Percentiles rank a stretch among this genome's conserved stretches.
phyloP scores from a whole-genome alignment of 1,140 invertebrate genomes.

The Drosophila sulfurigaster region DNA sequence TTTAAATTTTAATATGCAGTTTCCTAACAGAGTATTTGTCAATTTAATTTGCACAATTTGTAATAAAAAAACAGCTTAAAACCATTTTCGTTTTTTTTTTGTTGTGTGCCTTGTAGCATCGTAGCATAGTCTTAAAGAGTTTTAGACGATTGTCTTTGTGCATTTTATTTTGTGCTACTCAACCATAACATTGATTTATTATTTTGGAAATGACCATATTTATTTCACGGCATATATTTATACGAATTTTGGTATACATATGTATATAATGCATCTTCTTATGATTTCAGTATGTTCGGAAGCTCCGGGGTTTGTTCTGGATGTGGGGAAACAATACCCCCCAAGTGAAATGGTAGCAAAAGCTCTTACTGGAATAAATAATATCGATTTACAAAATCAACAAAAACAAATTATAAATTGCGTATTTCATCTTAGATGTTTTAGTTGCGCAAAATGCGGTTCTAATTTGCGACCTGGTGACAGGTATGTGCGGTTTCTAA shows the following conservation, averaged over 20 bases:
- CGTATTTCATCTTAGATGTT: constrained; percentile 97
- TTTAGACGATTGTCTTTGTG: too few relatives aligned
- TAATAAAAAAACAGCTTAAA: too few relatives aligned
- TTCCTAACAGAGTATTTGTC: too few relatives aligned
- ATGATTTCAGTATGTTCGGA: constrained; percentile 93
- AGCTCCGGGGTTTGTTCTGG: constrained; percentile 93
- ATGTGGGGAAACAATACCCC: constrained; percentile 95
- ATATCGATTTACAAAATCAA: constrained; percentile 85
- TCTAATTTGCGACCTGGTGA: constrained; percentile 94
- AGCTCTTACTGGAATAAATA: constrained; percentile 86
- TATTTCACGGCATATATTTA: too few relatives aligned
- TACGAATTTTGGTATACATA: not conserved
- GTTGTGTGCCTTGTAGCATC: too few relatives aligned
- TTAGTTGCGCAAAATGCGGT: constrained; percentile 96
- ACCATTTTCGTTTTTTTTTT: too few relatives aligned
- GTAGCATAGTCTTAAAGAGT: too few relatives aligned
- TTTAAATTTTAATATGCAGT: too few relatives aligned
- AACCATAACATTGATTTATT: too few relatives aligned
- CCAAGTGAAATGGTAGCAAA: constrained; percentile 96
- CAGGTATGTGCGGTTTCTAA: constrained; percentile 86
- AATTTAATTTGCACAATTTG: too few relatives aligned
- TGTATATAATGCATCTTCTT: constrained; percentile 33
- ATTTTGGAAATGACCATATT: too few relatives aligned
- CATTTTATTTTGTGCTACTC: too few relatives aligned
- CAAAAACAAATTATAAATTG: constrained; percentile 83